A percentile compares a stretch with the other conserved stretches of the same genome.
Evolutionary conservation across 2,888 invertebrate genomes (phyloP).

Genomic region (Pemphredon lugubris): DNA sequence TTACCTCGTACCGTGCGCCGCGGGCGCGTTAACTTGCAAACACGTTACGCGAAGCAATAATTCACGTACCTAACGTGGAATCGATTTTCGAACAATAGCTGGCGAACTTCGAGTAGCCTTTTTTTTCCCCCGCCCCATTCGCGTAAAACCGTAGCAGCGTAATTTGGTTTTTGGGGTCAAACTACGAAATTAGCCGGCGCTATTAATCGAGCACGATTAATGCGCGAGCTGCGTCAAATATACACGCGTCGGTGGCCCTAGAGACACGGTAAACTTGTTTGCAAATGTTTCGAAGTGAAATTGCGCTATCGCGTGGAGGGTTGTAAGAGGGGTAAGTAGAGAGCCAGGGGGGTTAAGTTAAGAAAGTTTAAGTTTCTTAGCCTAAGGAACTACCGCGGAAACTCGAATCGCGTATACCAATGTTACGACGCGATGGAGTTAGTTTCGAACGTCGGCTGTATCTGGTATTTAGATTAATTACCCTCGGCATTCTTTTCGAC

Average conservation of each 20-base stretch:
- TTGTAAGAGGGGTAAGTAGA: too few species aligned
- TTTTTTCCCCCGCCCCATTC: too few species aligned
- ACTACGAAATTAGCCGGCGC: constrained; percentile 26
- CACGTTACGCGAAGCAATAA: too few species aligned
- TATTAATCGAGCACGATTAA: constrained; percentile 54
- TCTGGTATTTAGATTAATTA: too few species aligned
- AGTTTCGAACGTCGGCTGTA: constrained; percentile 24
- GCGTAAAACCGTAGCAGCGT: too few species aligned
- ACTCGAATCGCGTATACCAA: constrained; percentile 21
- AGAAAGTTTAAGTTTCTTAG: constrained; percentile 39
- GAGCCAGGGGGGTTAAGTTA: constrained; percentile 5
- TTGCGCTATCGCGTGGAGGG: constrained; percentile 41
- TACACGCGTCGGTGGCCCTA: constrained; percentile 25
- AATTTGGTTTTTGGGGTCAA: too few species aligned
- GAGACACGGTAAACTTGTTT: constrained; percentile 56
- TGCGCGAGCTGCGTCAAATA: constrained; percentile 25
- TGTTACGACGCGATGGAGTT: constrained; percentile 23
- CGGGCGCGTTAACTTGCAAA: neutral
- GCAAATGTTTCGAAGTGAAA: constrained; percentile 58
- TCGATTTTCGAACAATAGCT: too few species aligned
- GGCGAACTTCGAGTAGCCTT: too few species aligned
- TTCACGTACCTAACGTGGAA: too few species aligned
- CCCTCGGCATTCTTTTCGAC: too few species aligned
- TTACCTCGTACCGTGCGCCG: neutral
- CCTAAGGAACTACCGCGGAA: constrained; percentile 16